Conservation (phyloP, 2,888 invertebrate genomes). For the Saturnia japonica region DNA sequence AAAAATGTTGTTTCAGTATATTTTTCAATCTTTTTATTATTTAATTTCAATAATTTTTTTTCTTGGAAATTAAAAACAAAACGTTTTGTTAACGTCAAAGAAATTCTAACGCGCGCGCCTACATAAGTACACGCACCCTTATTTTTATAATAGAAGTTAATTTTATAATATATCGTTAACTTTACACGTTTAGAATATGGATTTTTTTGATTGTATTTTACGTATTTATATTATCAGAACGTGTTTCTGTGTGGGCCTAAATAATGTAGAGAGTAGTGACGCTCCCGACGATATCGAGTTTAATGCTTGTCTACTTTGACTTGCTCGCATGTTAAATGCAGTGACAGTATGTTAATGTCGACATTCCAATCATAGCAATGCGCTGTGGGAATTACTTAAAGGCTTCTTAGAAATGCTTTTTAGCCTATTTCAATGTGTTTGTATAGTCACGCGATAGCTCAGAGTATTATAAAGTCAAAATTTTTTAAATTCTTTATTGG, state of each 20-base stretch:
- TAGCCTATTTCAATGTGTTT: slow-evolving; percentile 17
- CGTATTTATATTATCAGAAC: background rate
- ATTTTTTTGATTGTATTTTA: background rate
- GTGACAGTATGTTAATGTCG: slow-evolving; percentile 39
- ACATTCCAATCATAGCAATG: slow-evolving; percentile 37
- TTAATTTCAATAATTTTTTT: no score
- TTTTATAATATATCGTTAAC: no score
- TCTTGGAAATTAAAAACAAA: no score
- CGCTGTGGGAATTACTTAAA: slow-evolving; percentile 38
- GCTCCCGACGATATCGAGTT: slow-evolving; percentile 33
- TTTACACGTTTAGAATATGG: background rate
- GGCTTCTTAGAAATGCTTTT: slow-evolving; percentile 25
- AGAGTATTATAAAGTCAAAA: background rate
- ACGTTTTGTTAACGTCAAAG: no score
- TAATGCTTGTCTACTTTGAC: slow-evolving; percentile 55
- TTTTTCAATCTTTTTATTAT: no score
- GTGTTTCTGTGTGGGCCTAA: slow-evolving; percentile 17
- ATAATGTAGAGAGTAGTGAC: slow-evolving; percentile 23
- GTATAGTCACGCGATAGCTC: background rate
- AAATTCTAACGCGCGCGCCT: no score
- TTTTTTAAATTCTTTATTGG: background rate
- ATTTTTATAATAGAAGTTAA: no score
- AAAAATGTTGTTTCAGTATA: no score
- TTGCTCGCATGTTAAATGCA: slow-evolving; percentile 38
- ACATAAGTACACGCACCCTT: no score